phyloP scores from a whole-genome alignment of 2,113 vertebrate species.

The Alligator mississippiensis region DNA sequence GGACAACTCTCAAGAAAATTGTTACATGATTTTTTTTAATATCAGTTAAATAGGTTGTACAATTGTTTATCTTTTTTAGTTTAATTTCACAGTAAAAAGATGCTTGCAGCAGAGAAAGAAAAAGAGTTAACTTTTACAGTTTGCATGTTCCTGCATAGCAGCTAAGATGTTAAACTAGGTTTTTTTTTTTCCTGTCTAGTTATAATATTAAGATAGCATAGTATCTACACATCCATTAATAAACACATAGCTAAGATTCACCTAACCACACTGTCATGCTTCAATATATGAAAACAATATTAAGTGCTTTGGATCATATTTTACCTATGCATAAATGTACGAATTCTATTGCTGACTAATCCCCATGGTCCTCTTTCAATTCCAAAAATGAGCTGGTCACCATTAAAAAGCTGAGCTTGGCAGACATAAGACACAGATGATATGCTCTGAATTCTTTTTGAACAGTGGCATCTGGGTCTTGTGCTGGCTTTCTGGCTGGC shows the following conservation, averaged over 20 bases:
- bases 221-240: fast-evolving
- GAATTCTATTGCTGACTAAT: background rate
- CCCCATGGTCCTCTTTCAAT: background rate
- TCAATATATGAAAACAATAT: background rate
- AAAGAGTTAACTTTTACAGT: background rate
- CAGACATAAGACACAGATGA: conserved; percentile 44
- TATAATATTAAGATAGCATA: background rate
- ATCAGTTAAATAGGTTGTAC: background rate
- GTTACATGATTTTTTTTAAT: background rate
- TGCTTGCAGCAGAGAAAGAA: background rate
- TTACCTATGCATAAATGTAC: background rate
- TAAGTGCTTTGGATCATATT: background rate
- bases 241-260: background rate
- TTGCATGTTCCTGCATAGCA: fast-evolving
- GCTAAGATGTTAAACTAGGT: background rate
- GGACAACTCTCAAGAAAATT: background rate
- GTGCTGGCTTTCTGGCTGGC: conserved; percentile 45
- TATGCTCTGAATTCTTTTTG: background rate
- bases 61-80: background rate
- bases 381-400: conserved; percentile 3
- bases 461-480: conserved; percentile 39
- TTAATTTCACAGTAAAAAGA: background rate
- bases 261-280: background rate
- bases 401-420: background rate
- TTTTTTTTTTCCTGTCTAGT: background rate